These are phyloP conservation scores for Sminthurinus aureus DNA, from an alignment of 2,888 invertebrate species.

Conservation along the genomic window DNA sequence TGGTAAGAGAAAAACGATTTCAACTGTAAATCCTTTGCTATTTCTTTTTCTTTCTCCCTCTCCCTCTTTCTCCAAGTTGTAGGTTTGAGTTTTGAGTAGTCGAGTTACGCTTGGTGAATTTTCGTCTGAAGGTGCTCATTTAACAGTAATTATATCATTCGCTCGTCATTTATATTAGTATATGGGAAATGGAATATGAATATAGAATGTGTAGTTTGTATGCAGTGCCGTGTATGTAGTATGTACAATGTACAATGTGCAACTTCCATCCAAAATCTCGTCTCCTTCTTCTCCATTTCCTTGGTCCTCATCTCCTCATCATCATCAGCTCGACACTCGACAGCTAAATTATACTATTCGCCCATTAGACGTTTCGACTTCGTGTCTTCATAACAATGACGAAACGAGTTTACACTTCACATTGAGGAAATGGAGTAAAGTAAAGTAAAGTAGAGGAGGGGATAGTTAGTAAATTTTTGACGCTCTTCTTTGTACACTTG, in stretches of 20 bases:
- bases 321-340: no score
- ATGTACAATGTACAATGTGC: no score
- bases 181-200: neutral
- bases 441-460: no score
- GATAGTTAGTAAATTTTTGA: conserved; percentile 4
- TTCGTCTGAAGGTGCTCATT: conserved; percentile 26
- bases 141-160: conserved; percentile 39
- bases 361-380: conserved; percentile 21
- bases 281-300: neutral
- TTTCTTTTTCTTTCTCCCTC: neutral
- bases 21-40: conserved; percentile 27
- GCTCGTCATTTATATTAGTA: neutral
- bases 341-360: neutral
- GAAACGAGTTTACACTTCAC: conserved; percentile 25
- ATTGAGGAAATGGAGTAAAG: conserved; percentile 1
- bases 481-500: conserved; percentile 10
- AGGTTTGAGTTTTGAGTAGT: neutral
- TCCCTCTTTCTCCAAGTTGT: neutral
- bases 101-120: conserved; percentile 24
- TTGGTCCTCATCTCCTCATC: neutral
- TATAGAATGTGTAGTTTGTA: no score
- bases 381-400: conserved; percentile 26
- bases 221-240: neutral
- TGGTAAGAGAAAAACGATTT: conserved; percentile 1
- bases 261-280: neutral